Conservation (phyloP, 2,113 vertebrate species). For the Bothrops jararaca region DNA sequence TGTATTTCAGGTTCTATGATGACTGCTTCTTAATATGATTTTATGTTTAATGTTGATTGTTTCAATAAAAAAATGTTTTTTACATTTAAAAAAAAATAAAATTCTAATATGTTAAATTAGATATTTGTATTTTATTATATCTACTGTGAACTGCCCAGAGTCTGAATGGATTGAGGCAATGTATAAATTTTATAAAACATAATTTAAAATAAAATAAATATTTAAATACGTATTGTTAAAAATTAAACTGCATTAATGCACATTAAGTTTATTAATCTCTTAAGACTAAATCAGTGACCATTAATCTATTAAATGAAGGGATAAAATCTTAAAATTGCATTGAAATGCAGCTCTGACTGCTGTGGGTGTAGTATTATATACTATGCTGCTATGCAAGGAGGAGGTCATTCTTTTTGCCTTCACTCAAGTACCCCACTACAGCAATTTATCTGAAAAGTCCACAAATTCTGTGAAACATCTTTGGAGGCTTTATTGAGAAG, state of each 20-base stretch:
- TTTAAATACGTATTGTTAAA: not conserved
- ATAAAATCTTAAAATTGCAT: not conserved
- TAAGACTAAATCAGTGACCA: not conserved
- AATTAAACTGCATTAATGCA: not conserved
- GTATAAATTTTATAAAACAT: not conserved
- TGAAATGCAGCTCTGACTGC: not conserved
- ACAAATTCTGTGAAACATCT: not conserved
- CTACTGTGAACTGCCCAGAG: not conserved
- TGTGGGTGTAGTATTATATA: not conserved
- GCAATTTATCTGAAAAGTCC: not conserved
- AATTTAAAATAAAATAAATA: not conserved
- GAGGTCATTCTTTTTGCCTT: not conserved
- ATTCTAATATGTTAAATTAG: not conserved
- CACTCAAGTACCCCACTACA: too few relatives aligned
- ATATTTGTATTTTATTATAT: not conserved
- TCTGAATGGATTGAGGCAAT: not conserved
- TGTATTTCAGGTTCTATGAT: too few relatives aligned
- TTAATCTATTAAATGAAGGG: not conserved
- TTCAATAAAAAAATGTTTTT: too few relatives aligned
- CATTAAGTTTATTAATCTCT: not conserved
- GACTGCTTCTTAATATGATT: too few relatives aligned
- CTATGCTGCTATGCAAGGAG: not conserved
- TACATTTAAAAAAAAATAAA: too few relatives aligned
- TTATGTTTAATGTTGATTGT: too few relatives aligned
- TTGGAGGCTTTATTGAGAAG: not conserved